These are phyloP conservation scores for Crenuchus spilurus DNA, from an alignment of 2,797 vertebrate genomes.

Conservation along the genomic window DNA sequence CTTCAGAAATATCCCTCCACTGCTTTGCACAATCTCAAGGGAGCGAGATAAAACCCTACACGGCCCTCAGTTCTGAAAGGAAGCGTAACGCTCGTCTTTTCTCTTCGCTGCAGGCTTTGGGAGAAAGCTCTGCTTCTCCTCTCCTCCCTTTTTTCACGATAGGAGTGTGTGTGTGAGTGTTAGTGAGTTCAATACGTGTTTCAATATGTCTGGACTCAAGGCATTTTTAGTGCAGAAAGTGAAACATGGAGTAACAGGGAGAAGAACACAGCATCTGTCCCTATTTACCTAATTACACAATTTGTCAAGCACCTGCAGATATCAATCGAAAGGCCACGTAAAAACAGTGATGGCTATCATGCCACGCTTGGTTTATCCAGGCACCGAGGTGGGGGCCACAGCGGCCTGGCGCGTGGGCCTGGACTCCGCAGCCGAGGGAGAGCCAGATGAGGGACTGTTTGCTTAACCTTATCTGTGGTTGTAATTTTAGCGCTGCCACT, in stretches of 20 bases:
- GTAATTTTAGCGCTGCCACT: constrained; percentile 66
- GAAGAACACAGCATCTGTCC: constrained; percentile 21
- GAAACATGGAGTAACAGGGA: constrained; percentile 17
- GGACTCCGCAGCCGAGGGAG: constrained; percentile 25
- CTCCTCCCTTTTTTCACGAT: constrained; percentile 37
- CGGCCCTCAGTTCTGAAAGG: constrained; percentile 69
- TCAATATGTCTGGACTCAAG: constrained; percentile 21
- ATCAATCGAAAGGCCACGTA: constrained; percentile 53
- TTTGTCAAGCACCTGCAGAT: constrained; percentile 54
- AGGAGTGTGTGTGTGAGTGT: constrained; percentile 24
- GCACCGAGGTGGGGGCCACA: neutral
- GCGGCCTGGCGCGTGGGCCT: neutral
- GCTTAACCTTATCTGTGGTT: constrained; percentile 76
- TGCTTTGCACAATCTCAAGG: constrained; percentile 68
- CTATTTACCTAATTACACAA: constrained; percentile 51
- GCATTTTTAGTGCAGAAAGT: constrained; percentile 7
- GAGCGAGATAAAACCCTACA: constrained; percentile 73
- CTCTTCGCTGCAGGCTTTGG: constrained; percentile 69
- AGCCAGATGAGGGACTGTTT: constrained; percentile 66
- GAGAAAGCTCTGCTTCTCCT: constrained; percentile 62
- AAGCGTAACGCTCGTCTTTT: constrained; percentile 65
- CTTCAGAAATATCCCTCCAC: constrained; percentile 71
- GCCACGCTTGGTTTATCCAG: constrained; percentile 43
- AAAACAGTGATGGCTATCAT: constrained; percentile 58
- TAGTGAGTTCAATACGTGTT: constrained; percentile 12